These are phyloP conservation scores for Venturia canescens DNA, from an alignment of 1,140 invertebrate species.

Conservation along the genomic window DNA sequence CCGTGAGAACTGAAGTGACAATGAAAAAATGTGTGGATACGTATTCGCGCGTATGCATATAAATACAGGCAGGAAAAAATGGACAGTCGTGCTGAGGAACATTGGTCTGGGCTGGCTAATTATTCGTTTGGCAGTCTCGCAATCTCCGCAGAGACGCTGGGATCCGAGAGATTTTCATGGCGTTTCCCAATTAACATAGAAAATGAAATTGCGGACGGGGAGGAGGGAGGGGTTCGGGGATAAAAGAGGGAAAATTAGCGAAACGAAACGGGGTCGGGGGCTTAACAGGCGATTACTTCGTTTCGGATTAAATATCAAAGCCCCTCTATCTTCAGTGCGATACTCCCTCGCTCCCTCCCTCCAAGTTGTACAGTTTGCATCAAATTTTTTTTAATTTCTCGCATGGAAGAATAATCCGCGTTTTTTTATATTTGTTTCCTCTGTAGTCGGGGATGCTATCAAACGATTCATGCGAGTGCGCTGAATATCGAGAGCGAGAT, in stretches of 20 bases:
- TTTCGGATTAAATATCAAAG: slow-evolving; percentile 22
- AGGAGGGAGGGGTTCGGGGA: neutral
- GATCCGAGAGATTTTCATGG: slow-evolving; percentile 21
- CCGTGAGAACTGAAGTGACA: no score
- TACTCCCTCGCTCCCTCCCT: neutral
- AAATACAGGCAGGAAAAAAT: neutral
- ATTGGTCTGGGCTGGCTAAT: neutral
- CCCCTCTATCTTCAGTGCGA: slow-evolving; percentile 19
- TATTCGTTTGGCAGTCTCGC: slow-evolving; percentile 20
- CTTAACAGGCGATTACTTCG: slow-evolving; percentile 49
- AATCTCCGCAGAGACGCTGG: neutral
- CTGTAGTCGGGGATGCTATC: no score
- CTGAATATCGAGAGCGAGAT: no score
- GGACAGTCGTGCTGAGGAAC: neutral
- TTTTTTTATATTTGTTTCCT: no score
- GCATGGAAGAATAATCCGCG: no score
- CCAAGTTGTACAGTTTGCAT: neutral
- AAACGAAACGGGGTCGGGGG: slow-evolving; percentile 45
- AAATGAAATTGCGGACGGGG: slow-evolving; percentile 43
- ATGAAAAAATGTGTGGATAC: neutral
- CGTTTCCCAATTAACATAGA: slow-evolving; percentile 50
- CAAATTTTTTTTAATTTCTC: no score
- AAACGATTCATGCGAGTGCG: no score
- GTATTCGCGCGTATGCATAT: neutral
- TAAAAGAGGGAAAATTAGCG: slow-evolving; percentile 45